phyloP scores from a whole-genome alignment of 2,797 vertebrate species.

The Semotilus atromaculatus region DNA sequence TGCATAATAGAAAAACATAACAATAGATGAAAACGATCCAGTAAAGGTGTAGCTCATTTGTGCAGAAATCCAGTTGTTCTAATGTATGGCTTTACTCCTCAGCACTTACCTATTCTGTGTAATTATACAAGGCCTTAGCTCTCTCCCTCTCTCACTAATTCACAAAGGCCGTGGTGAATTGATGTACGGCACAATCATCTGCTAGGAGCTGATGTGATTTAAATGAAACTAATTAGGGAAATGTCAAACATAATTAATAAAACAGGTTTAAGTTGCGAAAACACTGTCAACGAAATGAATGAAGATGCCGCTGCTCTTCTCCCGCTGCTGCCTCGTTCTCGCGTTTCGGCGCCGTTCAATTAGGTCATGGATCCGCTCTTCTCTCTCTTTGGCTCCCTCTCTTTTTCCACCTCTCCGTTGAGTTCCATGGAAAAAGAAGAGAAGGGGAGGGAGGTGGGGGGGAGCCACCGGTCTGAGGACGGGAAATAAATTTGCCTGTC shows the following conservation, averaged over 20 bases:
- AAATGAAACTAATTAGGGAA: slow-evolving; percentile 96
- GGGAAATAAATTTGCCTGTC: slow-evolving; percentile 95
- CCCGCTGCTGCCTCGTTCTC: slow-evolving; percentile 64
- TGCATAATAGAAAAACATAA: slow-evolving; percentile 43
- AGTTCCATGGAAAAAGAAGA: slow-evolving; percentile 75
- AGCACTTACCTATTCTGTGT: slow-evolving; percentile 56
- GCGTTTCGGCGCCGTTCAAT: slow-evolving; percentile 79
- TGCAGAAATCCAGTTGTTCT: slow-evolving; percentile 45
- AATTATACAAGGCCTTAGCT: slow-evolving; percentile 63
- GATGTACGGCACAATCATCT: slow-evolving; percentile 90
- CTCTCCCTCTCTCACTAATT: slow-evolving; percentile 61
- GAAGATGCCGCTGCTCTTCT: slow-evolving; percentile 79
- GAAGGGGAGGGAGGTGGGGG: slow-evolving; percentile 14
- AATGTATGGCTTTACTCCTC: slow-evolving; percentile 53
- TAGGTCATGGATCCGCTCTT: slow-evolving; percentile 81
- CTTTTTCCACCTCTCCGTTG: slow-evolving; percentile 67
- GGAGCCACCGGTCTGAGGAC: slow-evolving; percentile 72
- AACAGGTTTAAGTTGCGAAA: slow-evolving; percentile 92
- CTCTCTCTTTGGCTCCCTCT: slow-evolving; percentile 32
- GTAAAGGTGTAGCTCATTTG: slow-evolving; percentile 39
- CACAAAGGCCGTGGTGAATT: slow-evolving; percentile 76
- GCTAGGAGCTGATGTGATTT: slow-evolving; percentile 93
- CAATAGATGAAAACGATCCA: slow-evolving; percentile 40
- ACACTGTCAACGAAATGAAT: slow-evolving; percentile 96
- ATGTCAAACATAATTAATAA: slow-evolving; percentile 95